phyloP scores from a whole-genome alignment of 2,888 invertebrate genomes.

The Cheilosia variabilis region DNA sequence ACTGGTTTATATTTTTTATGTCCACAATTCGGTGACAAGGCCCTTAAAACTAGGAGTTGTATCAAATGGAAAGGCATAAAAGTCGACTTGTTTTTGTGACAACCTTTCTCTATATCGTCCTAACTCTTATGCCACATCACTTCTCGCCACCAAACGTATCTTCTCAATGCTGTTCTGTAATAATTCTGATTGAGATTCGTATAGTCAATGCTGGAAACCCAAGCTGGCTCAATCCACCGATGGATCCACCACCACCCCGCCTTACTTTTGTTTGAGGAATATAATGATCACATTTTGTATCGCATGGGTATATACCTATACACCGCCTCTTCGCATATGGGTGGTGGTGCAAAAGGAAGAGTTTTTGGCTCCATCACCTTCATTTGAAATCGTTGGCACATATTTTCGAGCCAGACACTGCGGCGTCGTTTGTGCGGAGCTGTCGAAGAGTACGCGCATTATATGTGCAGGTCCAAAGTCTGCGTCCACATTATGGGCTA shows the following conservation, averaged over 20 bases:
- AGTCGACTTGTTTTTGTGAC: slow-evolving; percentile 52
- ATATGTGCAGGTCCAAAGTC: slow-evolving; percentile 62
- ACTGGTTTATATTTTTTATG: slow-evolving; percentile 54
- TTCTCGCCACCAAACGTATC: slow-evolving; percentile 4
- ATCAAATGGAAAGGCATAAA: slow-evolving; percentile 49
- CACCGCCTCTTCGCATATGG: neutral
- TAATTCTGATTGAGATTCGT: slow-evolving; percentile 69
- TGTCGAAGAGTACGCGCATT: slow-evolving; percentile 57
- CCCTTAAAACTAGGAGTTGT: slow-evolving; percentile 68
- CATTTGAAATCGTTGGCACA: slow-evolving; percentile 71
- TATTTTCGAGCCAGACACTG: slow-evolving; percentile 70
- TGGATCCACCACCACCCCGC: slow-evolving; percentile 30
- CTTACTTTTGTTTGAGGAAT: slow-evolving; percentile 41
- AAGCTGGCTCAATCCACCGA: slow-evolving; percentile 24
- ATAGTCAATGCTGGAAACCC: slow-evolving; percentile 19
- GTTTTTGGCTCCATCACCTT: slow-evolving; percentile 63
- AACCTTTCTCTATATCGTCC: slow-evolving; percentile 24
- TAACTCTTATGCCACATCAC: slow-evolving; percentile 16
- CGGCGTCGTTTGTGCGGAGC: slow-evolving; percentile 72
- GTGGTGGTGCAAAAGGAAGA: neutral
- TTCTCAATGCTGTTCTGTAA: slow-evolving; percentile 52
- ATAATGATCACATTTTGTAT: slow-evolving; percentile 62
- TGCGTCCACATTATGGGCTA: slow-evolving; percentile 56
- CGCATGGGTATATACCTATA: slow-evolving; percentile 42
- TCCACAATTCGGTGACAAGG: slow-evolving; percentile 45